phyloP scores from a whole-genome alignment of 1,140 invertebrate genomes.

The Dreissena polymorpha region DNA sequence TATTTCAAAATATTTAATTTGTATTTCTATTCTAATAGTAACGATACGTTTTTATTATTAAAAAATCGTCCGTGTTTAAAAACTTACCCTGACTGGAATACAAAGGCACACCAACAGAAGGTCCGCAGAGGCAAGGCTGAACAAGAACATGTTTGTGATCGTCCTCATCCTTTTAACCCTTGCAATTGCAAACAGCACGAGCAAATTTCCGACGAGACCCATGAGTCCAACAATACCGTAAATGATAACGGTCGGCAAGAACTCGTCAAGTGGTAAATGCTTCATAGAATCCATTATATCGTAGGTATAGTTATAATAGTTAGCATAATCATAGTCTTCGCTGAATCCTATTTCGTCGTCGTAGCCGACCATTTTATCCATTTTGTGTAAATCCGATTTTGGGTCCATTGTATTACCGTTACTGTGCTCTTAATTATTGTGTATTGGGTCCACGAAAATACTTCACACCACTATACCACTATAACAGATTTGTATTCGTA shows the following conservation, averaged over 20 bases:
- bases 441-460: too few species aligned
- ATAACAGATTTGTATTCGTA: too few species aligned
- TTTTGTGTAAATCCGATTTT: too few species aligned
- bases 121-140: conserved; percentile 86
- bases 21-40: too few species aligned
- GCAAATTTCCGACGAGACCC: conserved; percentile 57
- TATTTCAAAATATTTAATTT: too few species aligned
- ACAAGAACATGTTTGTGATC: conserved; percentile 83
- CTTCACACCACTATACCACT: too few species aligned
- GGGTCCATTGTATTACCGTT: too few species aligned
- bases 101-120: conserved; percentile 87
- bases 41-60: too few species aligned
- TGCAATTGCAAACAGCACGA: conserved; percentile 57
- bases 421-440: too few species aligned
- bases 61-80: too few species aligned
- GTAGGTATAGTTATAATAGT: conserved; percentile 60
- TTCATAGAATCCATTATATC: conserved; percentile 37
- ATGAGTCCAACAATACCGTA: conserved; percentile 82
- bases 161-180: conserved; percentile 59
- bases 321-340: not conserved
- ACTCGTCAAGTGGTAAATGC: conserved; percentile 81
- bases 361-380: too few species aligned
- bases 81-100: conserved; percentile 83
- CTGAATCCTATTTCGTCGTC: too few species aligned
- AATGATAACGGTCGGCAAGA: conserved; percentile 83